Base-by-base conservation (phyloP, 2,888 invertebrate genomes). In the Andrena hattorfiana region DNA sequence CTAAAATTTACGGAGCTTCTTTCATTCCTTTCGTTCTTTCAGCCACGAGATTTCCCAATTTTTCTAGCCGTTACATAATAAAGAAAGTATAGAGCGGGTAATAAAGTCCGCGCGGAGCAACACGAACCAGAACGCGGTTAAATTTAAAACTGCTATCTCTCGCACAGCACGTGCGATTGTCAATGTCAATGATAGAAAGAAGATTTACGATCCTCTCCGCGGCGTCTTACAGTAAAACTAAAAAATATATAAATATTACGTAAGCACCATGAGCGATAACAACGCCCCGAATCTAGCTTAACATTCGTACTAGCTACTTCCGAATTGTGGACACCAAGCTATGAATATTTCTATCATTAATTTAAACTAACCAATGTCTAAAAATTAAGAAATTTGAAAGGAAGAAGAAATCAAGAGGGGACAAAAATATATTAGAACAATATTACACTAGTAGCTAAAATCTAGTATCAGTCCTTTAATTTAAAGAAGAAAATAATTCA, bases 161-260 rank as follows among this genome's bases (percentile, higher is more conserved):
- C 28, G 13, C 16, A 26, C 20, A 60, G n/a, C 32, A 51, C 62
- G 49, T 32, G 48, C 26, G 51, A 67, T 67, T 54, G 72, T 69
- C 64, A 62, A 67, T 67, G 66, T 83, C 63, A 83, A 70, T 70
- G 67, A 20, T 60, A 66, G n/a, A 28, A 51, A 49, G 23, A 56
- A 62, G 70, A 77, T 81, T 77, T 69, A 73, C 51, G 77, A 62
- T 59, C 62, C 42, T 30, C 56, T 28, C 23, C 26, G 49, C 35
- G 48, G 2, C 64, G 16, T 28, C n/a, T 23, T 30, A 32, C 48
- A 56, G 78, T 77, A 81, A 83, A 85, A 81, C 83, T 83, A 86
- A 74, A 77, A 30, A 42, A 70, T 77, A 85, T 77, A 83, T 83
- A 85, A 85, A 86, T 83, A 86, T 85, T 82, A 82, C 74, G 78